Evolutionary conservation across 2,888 invertebrate species (phyloP).

Genomic region (Nephrotoma flavescens): DNA sequence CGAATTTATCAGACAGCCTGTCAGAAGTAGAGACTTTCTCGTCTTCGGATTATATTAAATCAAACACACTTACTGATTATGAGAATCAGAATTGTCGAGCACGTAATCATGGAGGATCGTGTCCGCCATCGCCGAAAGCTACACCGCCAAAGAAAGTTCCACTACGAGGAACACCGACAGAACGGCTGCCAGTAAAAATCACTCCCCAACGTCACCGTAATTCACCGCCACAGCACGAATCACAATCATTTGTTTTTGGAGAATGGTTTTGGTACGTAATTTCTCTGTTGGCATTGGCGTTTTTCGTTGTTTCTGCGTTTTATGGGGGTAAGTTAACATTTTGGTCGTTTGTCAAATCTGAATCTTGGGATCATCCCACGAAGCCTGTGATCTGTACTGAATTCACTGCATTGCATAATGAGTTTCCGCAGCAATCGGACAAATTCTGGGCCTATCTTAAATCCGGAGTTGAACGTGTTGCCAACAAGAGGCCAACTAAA

Average conservation of each 20-base stretch:
- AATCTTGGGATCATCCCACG: background rate
- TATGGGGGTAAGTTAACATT: background rate
- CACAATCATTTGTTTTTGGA: background rate
- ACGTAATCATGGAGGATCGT: too few relatives aligned
- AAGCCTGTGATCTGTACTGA: background rate
- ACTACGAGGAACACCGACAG: too few relatives aligned
- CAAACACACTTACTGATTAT: too few relatives aligned
- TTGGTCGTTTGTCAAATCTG: background rate
- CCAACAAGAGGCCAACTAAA: constrained; percentile 11
- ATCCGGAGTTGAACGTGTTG: constrained; percentile 22
- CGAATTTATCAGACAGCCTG: background rate
- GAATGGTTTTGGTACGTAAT: background rate
- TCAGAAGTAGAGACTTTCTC: background rate
- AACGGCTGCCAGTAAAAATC: too few relatives aligned
- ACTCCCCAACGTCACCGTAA: background rate
- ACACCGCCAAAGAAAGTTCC: too few relatives aligned
- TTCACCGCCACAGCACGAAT: background rate
- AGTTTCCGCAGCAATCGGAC: constrained; percentile 21
- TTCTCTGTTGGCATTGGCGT: background rate
- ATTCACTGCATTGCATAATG: background rate
- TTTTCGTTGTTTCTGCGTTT: background rate
- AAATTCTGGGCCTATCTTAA: constrained; percentile 25
- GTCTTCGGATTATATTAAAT: background rate
- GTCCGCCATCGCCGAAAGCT: too few relatives aligned
- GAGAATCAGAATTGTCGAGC: too few relatives aligned